Percentiles rank a stretch among this genome's conserved stretches.
Conservation (phyloP, 1,140 invertebrate species). For the Octopus bimaculoides region DNA sequence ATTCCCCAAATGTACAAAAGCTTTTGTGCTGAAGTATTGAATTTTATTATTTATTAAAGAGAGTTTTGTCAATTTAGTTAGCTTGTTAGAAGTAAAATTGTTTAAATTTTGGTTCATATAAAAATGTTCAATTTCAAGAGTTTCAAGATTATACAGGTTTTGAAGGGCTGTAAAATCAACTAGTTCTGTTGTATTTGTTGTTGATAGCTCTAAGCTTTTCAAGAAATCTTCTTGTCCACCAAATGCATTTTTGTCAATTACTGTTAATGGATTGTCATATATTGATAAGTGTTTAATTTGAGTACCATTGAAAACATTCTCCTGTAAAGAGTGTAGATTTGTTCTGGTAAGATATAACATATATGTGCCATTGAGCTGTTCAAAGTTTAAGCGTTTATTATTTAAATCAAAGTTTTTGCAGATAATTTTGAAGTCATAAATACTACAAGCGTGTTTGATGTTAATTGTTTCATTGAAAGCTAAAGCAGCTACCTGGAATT, state of each 20-base stretch:
- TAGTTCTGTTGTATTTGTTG: background rate
- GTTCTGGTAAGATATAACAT: too few relatives aligned
- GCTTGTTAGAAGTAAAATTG: background rate
- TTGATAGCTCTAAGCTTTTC: background rate
- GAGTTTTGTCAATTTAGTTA: background rate
- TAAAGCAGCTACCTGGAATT: too few relatives aligned
- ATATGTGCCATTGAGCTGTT: too few relatives aligned
- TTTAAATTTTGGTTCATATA: background rate
- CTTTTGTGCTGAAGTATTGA: background rate
- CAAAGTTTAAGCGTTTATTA: too few relatives aligned
- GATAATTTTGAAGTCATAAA: too few relatives aligned
- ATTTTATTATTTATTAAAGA: background rate
- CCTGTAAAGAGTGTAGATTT: background rate
- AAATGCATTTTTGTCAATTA: background rate
- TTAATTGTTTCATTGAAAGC: too few relatives aligned
- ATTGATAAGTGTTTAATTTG: background rate
- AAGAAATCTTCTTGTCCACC: background rate
- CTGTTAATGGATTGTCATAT: background rate
- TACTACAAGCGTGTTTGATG: too few relatives aligned
- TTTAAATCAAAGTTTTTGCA: too few relatives aligned
- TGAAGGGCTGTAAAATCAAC: background rate
- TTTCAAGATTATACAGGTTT: background rate
- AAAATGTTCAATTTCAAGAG: background rate
- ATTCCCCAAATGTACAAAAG: background rate
- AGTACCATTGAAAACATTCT: conserved; percentile 5